Conservation (phyloP, 2,888 invertebrate species). For the Caenorhabditis imperialis region DNA sequence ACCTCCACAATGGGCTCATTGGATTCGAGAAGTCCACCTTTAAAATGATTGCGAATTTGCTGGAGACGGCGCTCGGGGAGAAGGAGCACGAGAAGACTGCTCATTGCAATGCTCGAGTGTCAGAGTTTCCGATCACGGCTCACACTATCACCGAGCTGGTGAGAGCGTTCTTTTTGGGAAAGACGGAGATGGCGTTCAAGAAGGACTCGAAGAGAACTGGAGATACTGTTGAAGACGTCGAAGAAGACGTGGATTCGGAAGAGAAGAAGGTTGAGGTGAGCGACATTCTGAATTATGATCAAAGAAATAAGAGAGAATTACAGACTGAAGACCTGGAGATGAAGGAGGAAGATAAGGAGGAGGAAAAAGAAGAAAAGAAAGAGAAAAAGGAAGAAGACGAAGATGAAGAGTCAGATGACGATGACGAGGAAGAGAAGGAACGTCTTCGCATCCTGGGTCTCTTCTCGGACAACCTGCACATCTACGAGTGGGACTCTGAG, state of each 20-base stretch:
- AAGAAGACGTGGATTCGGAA: slow-evolving; percentile 6
- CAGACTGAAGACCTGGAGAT: background rate
- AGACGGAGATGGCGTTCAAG: slow-evolving; percentile 6
- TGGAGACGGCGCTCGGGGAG: slow-evolving; percentile 35
- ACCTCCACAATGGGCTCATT: slow-evolving; percentile 15
- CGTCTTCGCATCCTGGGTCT: slow-evolving; percentile 1
- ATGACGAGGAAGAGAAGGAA: slow-evolving; percentile 8
- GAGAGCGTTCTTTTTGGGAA: slow-evolving; percentile 31
- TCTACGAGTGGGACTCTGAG: slow-evolving; percentile 16
- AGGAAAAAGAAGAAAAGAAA: slow-evolving; percentile 1
- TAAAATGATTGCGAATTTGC: slow-evolving; percentile 32
- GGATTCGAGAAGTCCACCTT: slow-evolving; percentile 31
- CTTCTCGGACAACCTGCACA: slow-evolving; percentile 11
- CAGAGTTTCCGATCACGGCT: slow-evolving; percentile 36
- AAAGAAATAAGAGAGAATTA: background rate
- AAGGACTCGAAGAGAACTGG: background rate
- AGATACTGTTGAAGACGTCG: slow-evolving; percentile 1
- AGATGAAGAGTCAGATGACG: slow-evolving; percentile 11
- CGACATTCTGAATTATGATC: background rate
- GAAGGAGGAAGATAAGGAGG: slow-evolving; percentile 11
- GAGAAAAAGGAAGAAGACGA: slow-evolving; percentile 5
- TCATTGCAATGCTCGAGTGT: slow-evolving; percentile 36
- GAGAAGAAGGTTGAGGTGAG: slow-evolving; percentile 2
- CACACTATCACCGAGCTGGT: slow-evolving; percentile 35
- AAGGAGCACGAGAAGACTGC: slow-evolving; percentile 37